Base-by-base conservation (phyloP, 2,113 vertebrate species). In the Equus przewalskii region DNA sequence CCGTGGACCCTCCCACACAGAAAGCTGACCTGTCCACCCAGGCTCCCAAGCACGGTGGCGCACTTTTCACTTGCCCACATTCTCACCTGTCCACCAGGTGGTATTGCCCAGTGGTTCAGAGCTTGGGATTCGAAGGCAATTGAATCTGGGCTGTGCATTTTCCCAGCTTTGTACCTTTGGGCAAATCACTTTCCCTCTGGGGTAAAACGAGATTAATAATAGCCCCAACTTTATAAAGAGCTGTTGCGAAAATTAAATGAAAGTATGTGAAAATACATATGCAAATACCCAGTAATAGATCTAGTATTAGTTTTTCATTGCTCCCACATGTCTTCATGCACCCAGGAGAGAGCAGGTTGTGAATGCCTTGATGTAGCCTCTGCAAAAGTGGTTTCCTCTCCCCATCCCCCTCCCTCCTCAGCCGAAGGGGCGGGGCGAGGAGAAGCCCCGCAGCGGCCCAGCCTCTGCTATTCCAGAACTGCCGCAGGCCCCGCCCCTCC, bases 231-330 rank as follows among this genome's bases (percentile, higher is more conserved):
- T 85, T 51, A 75, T 18, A 65, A 5, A 95, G 85, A 94, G 36
- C 76, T 78, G 58, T 67, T 81, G 49, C 54, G 6, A 95, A 93
- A 65, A 84, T 78, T 93, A 89, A 89, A 89, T 91, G 22, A 80
- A 15, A 87, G 44, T 69, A 93, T 87, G 30, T 76, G 49, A 89
- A 84, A 93, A 82, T 82, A 79, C 16, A 85, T 73, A 80, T 91
- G 87, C 83, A 93, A 88, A 92, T 86, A 82, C 51, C 58, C 64
- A 56, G 33, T 83, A 73, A 92, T 73, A 28, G 44, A 46, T 79
- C 58, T 51, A 64, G 16, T 60, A 49, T 78, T 88, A 26, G 80
- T 97, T 95, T 91, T 89, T 84, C 96, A 96, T 93, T 97, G 79
- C 14, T 93, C 88, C 64, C 82, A 67, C 36, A 7, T 28, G 82